These are phyloP conservation scores for Andrena haemorrhoa DNA, from an alignment of 2,888 invertebrate genomes.

Conservation along the genomic window DNA sequence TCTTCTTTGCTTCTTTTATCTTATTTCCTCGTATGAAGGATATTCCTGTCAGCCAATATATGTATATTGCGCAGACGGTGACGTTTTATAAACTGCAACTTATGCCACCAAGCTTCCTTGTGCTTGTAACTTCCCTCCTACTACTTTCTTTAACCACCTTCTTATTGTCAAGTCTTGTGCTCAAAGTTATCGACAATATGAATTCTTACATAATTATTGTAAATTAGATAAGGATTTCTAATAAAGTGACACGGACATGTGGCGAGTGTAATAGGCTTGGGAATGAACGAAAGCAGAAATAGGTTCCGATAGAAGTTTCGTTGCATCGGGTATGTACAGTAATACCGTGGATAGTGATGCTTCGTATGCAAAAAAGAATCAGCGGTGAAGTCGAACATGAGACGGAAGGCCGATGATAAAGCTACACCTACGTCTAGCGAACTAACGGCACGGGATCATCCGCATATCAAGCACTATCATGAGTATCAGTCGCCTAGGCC, in stretches of 20 bases:
- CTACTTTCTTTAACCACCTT: background rate
- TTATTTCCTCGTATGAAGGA: background rate
- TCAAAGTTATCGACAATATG: background rate
- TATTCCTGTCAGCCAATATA: slow-evolving; percentile 2
- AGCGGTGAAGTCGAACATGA: slow-evolving; percentile 54
- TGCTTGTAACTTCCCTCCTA: background rate
- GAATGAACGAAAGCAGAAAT: background rate
- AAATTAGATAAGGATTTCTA: background rate
- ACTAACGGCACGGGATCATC: slow-evolving; percentile 73
- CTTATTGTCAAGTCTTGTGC: background rate
- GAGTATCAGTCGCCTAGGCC: slow-evolving; percentile 57
- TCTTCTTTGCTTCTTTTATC: background rate
- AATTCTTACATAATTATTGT: background rate
- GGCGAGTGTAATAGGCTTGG: background rate
- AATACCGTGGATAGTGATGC: slow-evolving; percentile 17
- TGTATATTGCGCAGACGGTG: slow-evolving; percentile 16
- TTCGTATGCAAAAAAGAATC: slow-evolving; percentile 16
- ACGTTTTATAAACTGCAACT: slow-evolving; percentile 35
- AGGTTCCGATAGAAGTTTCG: slow-evolving; percentile 1
- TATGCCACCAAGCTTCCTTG: slow-evolving; percentile 8
- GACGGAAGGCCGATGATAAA: slow-evolving; percentile 55
- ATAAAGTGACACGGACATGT: background rate
- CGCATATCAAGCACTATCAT: slow-evolving; percentile 64
- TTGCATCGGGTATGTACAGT: background rate
- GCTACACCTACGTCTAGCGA: slow-evolving; percentile 60